These are phyloP conservation scores for Pseudomyrmex sp. DNA, from an alignment of 1,140 invertebrate species.

Conservation along the genomic window DNA sequence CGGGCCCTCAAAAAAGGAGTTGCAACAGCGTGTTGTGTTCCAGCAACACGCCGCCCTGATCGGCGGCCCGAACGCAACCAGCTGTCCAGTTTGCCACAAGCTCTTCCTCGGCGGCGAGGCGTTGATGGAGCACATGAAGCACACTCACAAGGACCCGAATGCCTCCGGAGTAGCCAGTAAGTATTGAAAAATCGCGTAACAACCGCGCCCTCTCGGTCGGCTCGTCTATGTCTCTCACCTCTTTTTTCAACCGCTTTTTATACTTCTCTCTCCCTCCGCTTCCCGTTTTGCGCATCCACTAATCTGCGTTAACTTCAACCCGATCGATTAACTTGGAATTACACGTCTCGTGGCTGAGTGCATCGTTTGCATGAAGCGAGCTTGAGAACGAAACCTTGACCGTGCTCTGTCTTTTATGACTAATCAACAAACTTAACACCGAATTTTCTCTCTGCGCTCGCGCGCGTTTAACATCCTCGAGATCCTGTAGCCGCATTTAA, in stretches of 20 bases:
- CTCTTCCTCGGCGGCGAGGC: constrained; percentile 96
- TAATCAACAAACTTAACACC: constrained; percentile 41
- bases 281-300: constrained; percentile 29
- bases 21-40: constrained; percentile 94
- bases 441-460: constrained; percentile 13
- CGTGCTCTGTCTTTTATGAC: constrained; percentile 4
- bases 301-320: constrained; percentile 42
- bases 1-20: constrained; percentile 88
- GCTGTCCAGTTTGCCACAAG: constrained; percentile 96
- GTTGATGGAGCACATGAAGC: constrained; percentile 98
- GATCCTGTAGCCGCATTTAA: constrained; percentile 36
- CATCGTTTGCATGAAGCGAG: constrained; percentile 45
- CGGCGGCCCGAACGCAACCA: constrained; percentile 95
- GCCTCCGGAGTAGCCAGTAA: constrained; percentile 95
- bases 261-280: constrained; percentile 1
- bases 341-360: constrained; percentile 19
- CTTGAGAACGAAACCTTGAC: constrained; percentile 52
- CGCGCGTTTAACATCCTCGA: constrained; percentile 9
- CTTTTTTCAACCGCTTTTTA: neutral
- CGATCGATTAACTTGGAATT: constrained; percentile 50
- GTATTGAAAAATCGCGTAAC: constrained; percentile 83
- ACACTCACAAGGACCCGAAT: constrained; percentile 96
- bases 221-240: constrained; percentile 61
- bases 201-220: constrained; percentile 61
- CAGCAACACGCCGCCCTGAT: constrained; percentile 97